A percentile compares a stretch with the other conserved stretches of the same genome.
Conservation (phyloP, 2,113 vertebrate species). For the Seriola rivoliana region DNA sequence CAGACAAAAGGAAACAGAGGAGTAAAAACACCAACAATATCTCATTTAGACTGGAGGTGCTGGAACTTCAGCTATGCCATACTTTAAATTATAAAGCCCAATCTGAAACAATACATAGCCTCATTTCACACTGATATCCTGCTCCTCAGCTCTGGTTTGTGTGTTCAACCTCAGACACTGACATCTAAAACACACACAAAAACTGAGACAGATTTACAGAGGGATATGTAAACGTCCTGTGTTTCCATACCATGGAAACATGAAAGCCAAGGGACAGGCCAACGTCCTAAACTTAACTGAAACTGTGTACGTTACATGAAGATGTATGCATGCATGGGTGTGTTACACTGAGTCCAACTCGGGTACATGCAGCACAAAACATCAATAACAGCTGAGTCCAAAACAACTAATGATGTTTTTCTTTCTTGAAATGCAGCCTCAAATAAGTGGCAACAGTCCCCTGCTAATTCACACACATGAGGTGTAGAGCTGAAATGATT, state of each 20-base stretch:
- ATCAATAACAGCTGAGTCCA: slow-evolving; percentile 9
- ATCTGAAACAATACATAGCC: not conserved
- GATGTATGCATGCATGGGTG: too few relatives aligned
- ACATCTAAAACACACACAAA: not conserved
- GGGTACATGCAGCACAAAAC: slow-evolving; percentile 11
- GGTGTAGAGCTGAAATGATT: not conserved
- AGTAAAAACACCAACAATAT: not conserved
- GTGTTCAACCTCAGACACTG: slow-evolving; percentile 11
- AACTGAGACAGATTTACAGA: not conserved
- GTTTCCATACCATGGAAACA: not conserved
- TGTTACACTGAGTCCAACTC: too few relatives aligned
- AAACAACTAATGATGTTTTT: not conserved
- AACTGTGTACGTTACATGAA: too few relatives aligned
- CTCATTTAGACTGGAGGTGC: not conserved
- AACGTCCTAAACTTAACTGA: slow-evolving; percentile 38
- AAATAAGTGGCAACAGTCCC: not conserved
- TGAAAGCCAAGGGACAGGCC: slow-evolving; percentile 46
- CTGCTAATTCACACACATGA: too few relatives aligned
- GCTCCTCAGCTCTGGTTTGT: not conserved
- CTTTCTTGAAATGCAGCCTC: too few relatives aligned
- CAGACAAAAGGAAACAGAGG: not conserved
- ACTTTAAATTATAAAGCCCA: not conserved
- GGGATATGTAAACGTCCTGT: slow-evolving; percentile 27
- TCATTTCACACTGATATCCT: not conserved
- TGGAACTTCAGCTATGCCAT: not conserved